Evolutionary conservation across 2,888 invertebrate species (phyloP).

Genomic region (Linnaemya vulpina): DNA sequence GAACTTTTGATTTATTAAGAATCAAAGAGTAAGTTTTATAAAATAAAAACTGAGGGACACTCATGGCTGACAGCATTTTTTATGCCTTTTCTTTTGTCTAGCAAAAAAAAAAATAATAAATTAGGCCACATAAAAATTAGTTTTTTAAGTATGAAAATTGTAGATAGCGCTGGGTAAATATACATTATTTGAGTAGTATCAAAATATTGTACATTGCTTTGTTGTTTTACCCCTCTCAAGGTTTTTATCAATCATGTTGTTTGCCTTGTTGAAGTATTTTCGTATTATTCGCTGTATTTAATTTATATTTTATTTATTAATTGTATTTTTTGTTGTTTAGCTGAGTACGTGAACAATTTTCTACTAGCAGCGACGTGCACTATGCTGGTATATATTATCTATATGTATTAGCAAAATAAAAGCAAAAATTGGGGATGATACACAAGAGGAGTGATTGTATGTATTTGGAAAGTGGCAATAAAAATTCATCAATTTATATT

Average conservation of each 20-base stretch:
- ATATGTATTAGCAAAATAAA: neutral
- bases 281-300: conserved; percentile 21
- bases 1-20: neutral
- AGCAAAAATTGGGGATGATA: neutral
- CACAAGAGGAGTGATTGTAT: neutral
- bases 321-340: conserved; percentile 40
- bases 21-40: neutral
- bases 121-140: conserved; percentile 29
- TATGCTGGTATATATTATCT: neutral
- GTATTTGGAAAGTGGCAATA: neutral
- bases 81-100: neutral
- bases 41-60: neutral
- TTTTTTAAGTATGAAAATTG: conserved; percentile 1
- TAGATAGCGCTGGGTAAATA: neutral
- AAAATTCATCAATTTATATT: neutral
- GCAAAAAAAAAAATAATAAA: conserved; percentile 1
- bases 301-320: conserved; percentile 51
- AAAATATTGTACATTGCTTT: conserved; percentile 3
- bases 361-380: neutral
- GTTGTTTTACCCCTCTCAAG: conserved; percentile 64
- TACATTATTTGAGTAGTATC: neutral
- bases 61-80: neutral
- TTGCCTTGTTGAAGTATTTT: conserved; percentile 65
- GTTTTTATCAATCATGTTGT: conserved; percentile 68
- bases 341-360: neutral